Evolutionary conservation across 1,140 invertebrate genomes (phyloP), one percentile per base, ranked within the genome.

Genomic region (Drosophila parabipectinata): DNA sequence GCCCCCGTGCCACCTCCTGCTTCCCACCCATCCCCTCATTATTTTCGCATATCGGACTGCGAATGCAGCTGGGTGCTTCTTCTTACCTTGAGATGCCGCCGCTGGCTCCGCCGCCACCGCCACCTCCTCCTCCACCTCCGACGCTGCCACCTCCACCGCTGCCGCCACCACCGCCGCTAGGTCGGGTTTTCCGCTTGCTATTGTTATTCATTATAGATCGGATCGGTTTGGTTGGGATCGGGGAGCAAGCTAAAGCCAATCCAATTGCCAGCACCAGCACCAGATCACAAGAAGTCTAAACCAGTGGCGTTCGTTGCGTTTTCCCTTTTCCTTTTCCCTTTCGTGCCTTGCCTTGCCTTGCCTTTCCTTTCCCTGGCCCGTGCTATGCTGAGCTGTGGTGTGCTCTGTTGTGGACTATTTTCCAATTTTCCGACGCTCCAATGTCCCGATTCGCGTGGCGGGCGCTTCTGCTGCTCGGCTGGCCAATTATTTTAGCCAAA

Each of bases 161-260:
- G 9, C 48, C 48, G 28, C 68, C 69, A 34, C 74, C 77, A 57
- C 77, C 79, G 26, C 82, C 87, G 67, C 79, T 87, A 63, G 90
- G 89, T 79, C 90, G 90, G 85, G 87, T 89, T 90, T 91, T 91
- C 57, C 90, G 89, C 83, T 91, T 91, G 69, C 82, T 91, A 82
- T 85, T 85, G 81, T 83, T 91, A 72, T 91, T 91, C 79, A 83
- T 91, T 75, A 72, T 63, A 62, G 44, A 24, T 47, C 18, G 44
- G 44, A 21, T 44, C 41, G 41, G 41, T 14, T 44, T 44, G 18
- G 44, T 3, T 47, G 2, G 44, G 44, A 47, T 47, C 44, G 18
- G 44, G 34, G 34, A 37, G 34, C 34, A 12, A 44, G 41, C 14
- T 8, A 44, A 18, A 47, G 44, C 44, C 60, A 58, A 63, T 53